These are phyloP conservation scores for Heliconius erato DNA, from an alignment of 2,888 invertebrate species.

Conservation along the genomic window DNA sequence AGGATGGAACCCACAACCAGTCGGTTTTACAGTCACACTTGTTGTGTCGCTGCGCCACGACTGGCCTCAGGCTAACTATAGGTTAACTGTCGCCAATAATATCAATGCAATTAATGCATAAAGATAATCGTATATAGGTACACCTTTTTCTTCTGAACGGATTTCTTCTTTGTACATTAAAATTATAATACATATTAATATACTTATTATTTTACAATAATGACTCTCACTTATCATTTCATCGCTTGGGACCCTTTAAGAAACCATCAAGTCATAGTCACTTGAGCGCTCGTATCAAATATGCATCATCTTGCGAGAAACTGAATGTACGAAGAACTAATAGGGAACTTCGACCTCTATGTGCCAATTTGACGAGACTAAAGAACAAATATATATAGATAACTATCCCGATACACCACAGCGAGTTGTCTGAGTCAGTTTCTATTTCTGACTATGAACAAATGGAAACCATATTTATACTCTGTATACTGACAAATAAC, in stretches of 20 bases:
- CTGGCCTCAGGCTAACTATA: no score
- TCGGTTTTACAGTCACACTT: no score
- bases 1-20: no score
- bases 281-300: conserved; percentile 77
- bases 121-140: no score
- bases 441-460: conserved; percentile 40
- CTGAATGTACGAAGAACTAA: conserved; percentile 57
- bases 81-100: no score
- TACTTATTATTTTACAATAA: neutral
- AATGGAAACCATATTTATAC: conserved; percentile 28
- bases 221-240: neutral
- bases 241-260: conserved; percentile 66
- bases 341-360: conserved; percentile 62
- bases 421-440: conserved; percentile 37
- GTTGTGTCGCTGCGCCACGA: no score
- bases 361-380: conserved; percentile 57
- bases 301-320: conserved; percentile 65
- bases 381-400: conserved; percentile 49
- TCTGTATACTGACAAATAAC: conserved; percentile 4
- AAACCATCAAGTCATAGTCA: conserved; percentile 71
- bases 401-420: conserved; percentile 38
- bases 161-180: no score
- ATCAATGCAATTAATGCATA: no score
- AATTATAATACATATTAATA: no score
- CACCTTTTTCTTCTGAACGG: no score